Conservation (phyloP, 2,888 invertebrate genomes). For the Caprella mutica region DNA sequence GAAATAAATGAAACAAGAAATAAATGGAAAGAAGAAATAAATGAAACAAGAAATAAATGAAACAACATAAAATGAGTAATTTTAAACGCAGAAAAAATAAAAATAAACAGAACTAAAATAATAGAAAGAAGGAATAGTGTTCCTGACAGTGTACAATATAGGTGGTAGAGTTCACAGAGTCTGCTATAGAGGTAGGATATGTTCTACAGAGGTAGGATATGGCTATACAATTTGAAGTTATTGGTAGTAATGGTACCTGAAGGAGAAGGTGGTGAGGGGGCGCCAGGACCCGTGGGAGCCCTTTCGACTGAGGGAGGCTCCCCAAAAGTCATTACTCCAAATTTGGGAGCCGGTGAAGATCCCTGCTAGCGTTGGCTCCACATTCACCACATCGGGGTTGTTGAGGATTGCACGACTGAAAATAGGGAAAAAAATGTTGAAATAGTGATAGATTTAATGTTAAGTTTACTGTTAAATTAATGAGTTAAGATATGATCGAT, state of each 20-base stretch:
- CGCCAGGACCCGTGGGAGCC: slow-evolving; percentile 90
- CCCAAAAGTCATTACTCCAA: slow-evolving; percentile 82
- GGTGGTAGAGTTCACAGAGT: too few relatives aligned
- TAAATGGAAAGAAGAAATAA: not conserved
- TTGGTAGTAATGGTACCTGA: slow-evolving; percentile 46
- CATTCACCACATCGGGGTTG: slow-evolving; percentile 75
- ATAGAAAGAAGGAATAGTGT: too few relatives aligned
- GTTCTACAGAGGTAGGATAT: not conserved
- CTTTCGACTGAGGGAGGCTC: slow-evolving; percentile 61
- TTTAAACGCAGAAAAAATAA: too few relatives aligned
- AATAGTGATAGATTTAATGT: too few relatives aligned
- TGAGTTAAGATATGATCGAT: too few relatives aligned
- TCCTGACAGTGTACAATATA: too few relatives aligned
- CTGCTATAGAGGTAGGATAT: too few relatives aligned
- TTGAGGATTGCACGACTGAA: slow-evolving; percentile 59
- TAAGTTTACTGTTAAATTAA: too few relatives aligned
- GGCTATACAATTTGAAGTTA: not conserved
- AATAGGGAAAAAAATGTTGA: slow-evolving; percentile 75
- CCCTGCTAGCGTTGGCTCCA: slow-evolving; percentile 45
- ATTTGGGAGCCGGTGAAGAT: slow-evolving; percentile 12
- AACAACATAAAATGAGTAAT: not conserved
- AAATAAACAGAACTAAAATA: too few relatives aligned
- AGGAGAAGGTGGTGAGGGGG: slow-evolving; percentile 76
- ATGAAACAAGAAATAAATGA: not conserved
- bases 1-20: not conserved